A percentile compares a stretch with the other conserved stretches of the same genome.
phyloP scores from a whole-genome alignment of 2,113 vertebrate species.

The Microcebus jonahi region DNA sequence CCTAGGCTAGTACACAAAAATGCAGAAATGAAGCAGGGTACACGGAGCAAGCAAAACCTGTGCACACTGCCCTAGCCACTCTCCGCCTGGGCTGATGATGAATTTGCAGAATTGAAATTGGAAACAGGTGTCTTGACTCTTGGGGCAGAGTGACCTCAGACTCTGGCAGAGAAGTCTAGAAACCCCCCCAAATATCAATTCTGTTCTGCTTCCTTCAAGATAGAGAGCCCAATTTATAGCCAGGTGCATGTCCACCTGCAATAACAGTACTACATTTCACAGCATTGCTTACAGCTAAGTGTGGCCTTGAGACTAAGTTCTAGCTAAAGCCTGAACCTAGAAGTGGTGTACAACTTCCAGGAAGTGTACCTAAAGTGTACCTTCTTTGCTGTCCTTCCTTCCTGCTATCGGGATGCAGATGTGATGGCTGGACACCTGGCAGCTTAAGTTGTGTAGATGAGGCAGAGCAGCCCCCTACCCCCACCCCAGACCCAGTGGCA shows the following conservation, averaged over 20 bases:
- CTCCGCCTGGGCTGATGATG: neutral
- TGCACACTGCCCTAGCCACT: neutral
- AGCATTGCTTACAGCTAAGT: neutral
- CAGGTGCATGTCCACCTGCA: neutral
- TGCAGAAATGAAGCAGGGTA: neutral
- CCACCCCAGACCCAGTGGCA: rapidly evolving
- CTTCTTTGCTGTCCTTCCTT: neutral
- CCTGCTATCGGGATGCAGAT: neutral
- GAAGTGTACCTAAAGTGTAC: neutral
- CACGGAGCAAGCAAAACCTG: neutral
- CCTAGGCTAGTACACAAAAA: neutral
- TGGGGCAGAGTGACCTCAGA: neutral
- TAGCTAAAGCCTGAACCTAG: neutral
- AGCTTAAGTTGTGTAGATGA: neutral
- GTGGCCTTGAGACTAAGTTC: neutral
- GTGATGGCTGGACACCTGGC: neutral
- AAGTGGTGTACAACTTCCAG: neutral
- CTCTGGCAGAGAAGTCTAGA: neutral
- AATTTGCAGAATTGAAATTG: neutral
- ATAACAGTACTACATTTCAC: neutral
- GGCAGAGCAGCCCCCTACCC: neutral
- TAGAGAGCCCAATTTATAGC: neutral
- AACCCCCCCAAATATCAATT: rapidly evolving
- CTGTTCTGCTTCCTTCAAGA: neutral
- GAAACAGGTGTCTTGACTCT: neutral